These are phyloP conservation scores for Elymnias hypermnestra DNA, from an alignment of 1,140 invertebrate genomes.

Conservation along the genomic window DNA sequence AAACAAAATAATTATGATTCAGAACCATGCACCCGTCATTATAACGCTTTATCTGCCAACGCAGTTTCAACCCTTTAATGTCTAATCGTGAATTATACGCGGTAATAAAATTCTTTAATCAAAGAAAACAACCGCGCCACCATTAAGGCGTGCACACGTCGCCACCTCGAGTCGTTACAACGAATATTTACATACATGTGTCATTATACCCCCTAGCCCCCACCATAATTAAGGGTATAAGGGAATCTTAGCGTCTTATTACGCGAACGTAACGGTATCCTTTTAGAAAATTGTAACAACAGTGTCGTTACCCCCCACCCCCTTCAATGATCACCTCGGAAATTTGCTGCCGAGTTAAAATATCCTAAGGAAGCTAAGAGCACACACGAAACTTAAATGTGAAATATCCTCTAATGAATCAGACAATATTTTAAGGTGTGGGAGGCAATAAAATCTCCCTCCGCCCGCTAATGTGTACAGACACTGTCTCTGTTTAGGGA, in stretches of 20 bases:
- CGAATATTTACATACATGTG: conserved; percentile 75
- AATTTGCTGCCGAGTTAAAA: conserved; percentile 53
- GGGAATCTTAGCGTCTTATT: conserved; percentile 76
- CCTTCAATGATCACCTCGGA: conserved; percentile 53
- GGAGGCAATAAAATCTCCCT: conserved; percentile 71
- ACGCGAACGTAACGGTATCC: conserved; percentile 72
- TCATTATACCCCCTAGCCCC: conserved; percentile 59
- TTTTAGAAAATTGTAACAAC: conserved; percentile 74
- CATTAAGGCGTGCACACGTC: conserved; percentile 69
- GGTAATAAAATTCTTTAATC: conserved; percentile 76
- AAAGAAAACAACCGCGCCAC: conserved; percentile 72
- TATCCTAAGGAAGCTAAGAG: conserved; percentile 54
- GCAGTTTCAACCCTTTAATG: conserved; percentile 61
- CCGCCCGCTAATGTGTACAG: conserved; percentile 66
- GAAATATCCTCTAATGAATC: conserved; percentile 73
- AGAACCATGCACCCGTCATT: conserved; percentile 69
- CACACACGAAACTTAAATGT: conserved; percentile 73
- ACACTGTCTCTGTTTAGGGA: conserved; percentile 62
- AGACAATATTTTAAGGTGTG: conserved; percentile 74
- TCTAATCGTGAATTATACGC: conserved; percentile 74
- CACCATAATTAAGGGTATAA: conserved; percentile 74
- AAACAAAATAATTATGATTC: conserved; percentile 65
- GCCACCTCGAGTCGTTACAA: conserved; percentile 67
- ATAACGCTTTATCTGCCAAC: conserved; percentile 66
- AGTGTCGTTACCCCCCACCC: conserved; percentile 50